Percentiles rank a stretch among this genome's conserved stretches.
Conservation (phyloP, 2,888 invertebrate genomes). For the Stenodera caucasica region DNA sequence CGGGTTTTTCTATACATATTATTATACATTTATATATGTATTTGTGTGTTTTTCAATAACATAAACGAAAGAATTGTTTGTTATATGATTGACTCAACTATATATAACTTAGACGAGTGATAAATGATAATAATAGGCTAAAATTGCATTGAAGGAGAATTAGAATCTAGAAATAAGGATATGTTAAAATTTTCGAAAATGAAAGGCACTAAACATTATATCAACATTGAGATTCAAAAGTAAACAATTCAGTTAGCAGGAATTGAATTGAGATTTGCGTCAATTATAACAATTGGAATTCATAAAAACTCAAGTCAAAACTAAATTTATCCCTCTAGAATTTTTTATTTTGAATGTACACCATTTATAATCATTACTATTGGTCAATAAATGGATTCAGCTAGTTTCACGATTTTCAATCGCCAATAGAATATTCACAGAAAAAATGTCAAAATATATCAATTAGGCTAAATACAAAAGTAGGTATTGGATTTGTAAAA, state of each 20-base stretch:
- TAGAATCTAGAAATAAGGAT: neutral
- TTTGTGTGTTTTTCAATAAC: neutral
- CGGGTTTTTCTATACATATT: neutral
- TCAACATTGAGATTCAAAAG: neutral
- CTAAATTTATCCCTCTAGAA: neutral
- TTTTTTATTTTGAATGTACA: neutral
- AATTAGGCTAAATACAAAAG: neutral
- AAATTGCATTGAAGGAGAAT: neutral
- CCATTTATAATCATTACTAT: neutral
- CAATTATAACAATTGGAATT: neutral
- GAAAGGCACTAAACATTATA: neutral
- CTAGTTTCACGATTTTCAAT: too few species aligned
- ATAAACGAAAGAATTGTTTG: neutral
- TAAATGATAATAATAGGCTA: neutral
- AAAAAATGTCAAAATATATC: slow-evolving; percentile 6
- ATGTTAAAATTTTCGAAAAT: neutral
- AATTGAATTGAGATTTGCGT: neutral
- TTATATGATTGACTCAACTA: neutral
- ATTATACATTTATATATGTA: too few species aligned
- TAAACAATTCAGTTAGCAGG: neutral
- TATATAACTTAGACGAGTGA: neutral
- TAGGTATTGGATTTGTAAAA: slow-evolving; percentile 10
- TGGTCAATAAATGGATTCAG: too few species aligned
- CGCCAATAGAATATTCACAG: too few species aligned
- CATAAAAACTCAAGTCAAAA: neutral